phyloP scores from a whole-genome alignment of 2,888 invertebrate genomes.

The Trachelus stipa region DNA sequence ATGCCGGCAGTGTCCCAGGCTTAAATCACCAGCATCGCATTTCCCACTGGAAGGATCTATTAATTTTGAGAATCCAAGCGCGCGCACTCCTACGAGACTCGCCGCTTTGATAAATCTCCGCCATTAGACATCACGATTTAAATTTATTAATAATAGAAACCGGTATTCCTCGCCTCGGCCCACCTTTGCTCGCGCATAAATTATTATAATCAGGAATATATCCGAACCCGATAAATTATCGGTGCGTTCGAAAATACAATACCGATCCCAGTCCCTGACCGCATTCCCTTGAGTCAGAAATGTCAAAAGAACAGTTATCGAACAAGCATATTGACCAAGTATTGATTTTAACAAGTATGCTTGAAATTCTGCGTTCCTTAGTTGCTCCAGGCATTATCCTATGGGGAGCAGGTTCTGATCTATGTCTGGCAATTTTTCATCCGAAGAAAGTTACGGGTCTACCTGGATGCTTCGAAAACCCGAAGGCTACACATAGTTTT shows the following conservation, averaged over 20 bases:
- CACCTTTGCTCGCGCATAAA: constrained; percentile 48
- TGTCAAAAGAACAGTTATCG: not conserved
- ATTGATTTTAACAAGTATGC: not conserved
- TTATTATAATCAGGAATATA: constrained; percentile 57
- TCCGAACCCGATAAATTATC: constrained; percentile 57
- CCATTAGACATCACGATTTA: constrained; percentile 47
- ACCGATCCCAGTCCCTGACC: constrained; percentile 7
- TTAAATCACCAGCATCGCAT: constrained; percentile 24
- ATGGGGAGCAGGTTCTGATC: constrained; percentile 44
- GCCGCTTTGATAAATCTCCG: constrained; percentile 47
- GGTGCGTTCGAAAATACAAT: constrained; percentile 20
- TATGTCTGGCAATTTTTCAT: constrained; percentile 58
- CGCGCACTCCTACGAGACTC: constrained; percentile 32
- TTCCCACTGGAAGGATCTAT: constrained; percentile 27
- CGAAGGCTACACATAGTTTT: constrained; percentile 36
- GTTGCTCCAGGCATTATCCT: not conserved
- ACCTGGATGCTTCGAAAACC: constrained; percentile 24
- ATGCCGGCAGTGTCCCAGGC: constrained; percentile 14
- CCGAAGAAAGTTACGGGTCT: constrained; percentile 50
- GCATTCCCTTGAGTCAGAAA: not conserved
- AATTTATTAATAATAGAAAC: constrained; percentile 62
- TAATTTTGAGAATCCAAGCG: constrained; percentile 18
- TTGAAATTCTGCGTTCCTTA: not conserved
- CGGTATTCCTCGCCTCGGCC: constrained; percentile 42
- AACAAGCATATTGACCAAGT: not conserved